Evolutionary conservation across 1,140 invertebrate genomes (phyloP).

Genomic region (Amyelois transitella): DNA sequence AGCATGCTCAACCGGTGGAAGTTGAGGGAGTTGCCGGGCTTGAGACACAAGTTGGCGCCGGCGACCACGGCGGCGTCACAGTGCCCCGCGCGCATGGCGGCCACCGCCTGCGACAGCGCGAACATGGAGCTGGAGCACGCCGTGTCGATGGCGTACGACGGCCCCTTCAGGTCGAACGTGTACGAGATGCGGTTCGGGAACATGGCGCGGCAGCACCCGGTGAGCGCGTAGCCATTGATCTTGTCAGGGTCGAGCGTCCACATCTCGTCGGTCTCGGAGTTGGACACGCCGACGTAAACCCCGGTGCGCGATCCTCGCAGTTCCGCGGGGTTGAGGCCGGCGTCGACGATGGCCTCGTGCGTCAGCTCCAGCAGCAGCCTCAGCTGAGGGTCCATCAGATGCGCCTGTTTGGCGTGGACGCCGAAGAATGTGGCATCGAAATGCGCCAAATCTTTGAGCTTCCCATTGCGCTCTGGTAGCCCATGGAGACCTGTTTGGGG

Average conservation of each 20-base stretch:
- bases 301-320: conserved; percentile 90
- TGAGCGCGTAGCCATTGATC: conserved; percentile 93
- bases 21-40: conserved; percentile 92
- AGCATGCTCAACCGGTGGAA: conserved; percentile 94
- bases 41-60: conserved; percentile 87
- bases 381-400: conserved; percentile 96
- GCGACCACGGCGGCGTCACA: conserved; percentile 96
- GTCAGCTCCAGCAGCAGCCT: conserved; percentile 93
- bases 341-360: conserved; percentile 95
- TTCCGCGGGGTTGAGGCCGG: conserved; percentile 86
- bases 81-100: conserved; percentile 86
- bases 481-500: conserved; percentile 83
- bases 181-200: conserved; percentile 97
- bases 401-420: conserved; percentile 93
- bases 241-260: conserved; percentile 84
- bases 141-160: conserved; percentile 95
- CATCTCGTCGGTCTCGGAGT: conserved; percentile 89
- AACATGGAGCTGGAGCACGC: conserved; percentile 95
- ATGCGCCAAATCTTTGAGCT: conserved; percentile 89
- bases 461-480: conserved; percentile 89
- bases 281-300: conserved; percentile 92
- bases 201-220: conserved; percentile 95
- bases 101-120: conserved; percentile 90
- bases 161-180: conserved; percentile 94
- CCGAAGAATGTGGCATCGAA: conserved; percentile 97